Percentiles rank a stretch among this genome's conserved stretches.
Evolutionary conservation across 2,888 invertebrate species (phyloP).

Genomic region (Seira musarum): DNA sequence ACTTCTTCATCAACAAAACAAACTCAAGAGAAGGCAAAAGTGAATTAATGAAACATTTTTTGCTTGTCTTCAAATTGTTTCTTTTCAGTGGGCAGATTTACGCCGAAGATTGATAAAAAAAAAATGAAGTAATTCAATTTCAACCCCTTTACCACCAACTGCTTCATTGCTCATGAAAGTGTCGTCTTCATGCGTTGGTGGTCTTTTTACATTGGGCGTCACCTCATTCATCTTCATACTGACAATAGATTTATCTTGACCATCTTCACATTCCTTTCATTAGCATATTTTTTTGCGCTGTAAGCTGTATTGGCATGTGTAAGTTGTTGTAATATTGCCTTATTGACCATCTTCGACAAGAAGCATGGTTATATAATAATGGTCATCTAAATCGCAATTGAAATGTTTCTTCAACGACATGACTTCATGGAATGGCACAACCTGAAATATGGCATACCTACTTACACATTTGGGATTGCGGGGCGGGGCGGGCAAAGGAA

Average conservation of each 20-base stretch:
- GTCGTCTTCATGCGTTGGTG: conserved; percentile 13
- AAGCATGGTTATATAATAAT: too few species aligned
- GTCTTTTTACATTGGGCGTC: conserved; percentile 14
- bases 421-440: not conserved
- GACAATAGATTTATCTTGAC: not conserved
- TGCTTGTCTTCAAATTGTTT: not conserved
- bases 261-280: not conserved
- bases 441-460: not conserved
- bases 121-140: not conserved
- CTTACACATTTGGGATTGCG: not conserved
- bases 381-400: not conserved
- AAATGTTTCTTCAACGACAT: not conserved
- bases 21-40: not conserved
- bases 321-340: too few species aligned
- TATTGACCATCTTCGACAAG: too few species aligned
- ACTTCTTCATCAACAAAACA: not conserved
- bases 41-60: not conserved
- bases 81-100: not conserved
- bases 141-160: not conserved
- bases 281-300: not conserved
- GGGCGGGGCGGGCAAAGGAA: too few species aligned
- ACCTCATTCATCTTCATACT: conserved; percentile 3
- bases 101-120: not conserved
- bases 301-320: not conserved
- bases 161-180: not conserved